Conservation (phyloP, 2,113 vertebrate species). For the Danionella cerebrum region DNA sequence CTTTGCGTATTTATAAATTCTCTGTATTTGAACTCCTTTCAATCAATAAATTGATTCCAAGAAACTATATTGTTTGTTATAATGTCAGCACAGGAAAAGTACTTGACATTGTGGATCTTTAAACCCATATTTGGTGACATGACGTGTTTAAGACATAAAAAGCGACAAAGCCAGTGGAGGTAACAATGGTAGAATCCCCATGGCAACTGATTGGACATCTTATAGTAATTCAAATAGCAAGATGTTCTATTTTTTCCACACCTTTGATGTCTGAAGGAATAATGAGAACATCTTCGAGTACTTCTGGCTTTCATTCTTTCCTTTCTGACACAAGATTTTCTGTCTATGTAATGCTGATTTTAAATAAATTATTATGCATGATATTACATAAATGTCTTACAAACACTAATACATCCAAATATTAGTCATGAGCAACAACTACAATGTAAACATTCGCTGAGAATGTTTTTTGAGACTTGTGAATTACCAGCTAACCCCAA, state of each 20-base stretch:
- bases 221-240: not conserved
- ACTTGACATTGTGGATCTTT: not conserved
- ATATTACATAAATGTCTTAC: no score
- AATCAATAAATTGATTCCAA: slow-evolving; percentile 15
- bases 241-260: not conserved
- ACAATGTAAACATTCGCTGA: no score
- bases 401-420: no score
- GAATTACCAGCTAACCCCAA: no score
- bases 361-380: no score
- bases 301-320: not conserved
- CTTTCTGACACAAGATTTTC: no score
- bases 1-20: slow-evolving; percentile 8
- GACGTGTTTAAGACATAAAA: not conserved
- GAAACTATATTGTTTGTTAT: not conserved
- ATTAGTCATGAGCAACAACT: no score
- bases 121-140: not conserved
- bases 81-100: not conserved
- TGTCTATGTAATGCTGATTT: no score
- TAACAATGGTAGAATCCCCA: slow-evolving; percentile 7
- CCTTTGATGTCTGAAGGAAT: not conserved
- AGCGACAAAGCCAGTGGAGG: not conserved
- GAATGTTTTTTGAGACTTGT: no score
- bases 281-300: not conserved
- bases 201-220: slow-evolving; percentile 16
- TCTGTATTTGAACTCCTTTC: slow-evolving; percentile 25